Base-by-base conservation (phyloP, 2,113 vertebrate genomes). In the Lates calcarifer region DNA sequence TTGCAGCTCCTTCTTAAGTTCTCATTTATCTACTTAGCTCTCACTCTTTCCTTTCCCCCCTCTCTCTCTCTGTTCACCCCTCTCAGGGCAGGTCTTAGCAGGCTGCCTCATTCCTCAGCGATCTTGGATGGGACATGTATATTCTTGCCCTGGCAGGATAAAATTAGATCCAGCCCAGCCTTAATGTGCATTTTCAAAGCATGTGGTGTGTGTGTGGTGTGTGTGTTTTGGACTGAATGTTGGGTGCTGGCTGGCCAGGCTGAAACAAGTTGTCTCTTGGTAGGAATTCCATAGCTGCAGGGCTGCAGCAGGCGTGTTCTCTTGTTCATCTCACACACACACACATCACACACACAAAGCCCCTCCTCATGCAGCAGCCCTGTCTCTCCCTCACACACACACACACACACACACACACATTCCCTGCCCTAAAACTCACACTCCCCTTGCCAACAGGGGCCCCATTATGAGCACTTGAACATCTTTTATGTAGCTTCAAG, bases 81-180 rank as follows among this genome's bases (percentile, higher is more conserved):
- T 86, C 55, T 81, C 63, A 33, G 79, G 91, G 85, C 93, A 91
- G 81, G 93, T 94, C 82, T 75, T 55, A 87, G 89, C 93, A 92
- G 79, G 92, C 88, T 13, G 67, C 58, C 84, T 94, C 92, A 94
- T 94, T 94, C 93, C 91, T 92, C 83, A 80, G 77, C 22, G 4
- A 66, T 63, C 35, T 45, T 78, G 53, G 77, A 83, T 24, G 39
- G 61, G 60, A 84, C 92, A 88, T 81, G 91, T 86, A 75, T 86
- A 56, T 83, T 92, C 93, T 70, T 92, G 93, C 82, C 88, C 64
- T 4, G 14, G 57, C 80, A 69, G 13, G 86, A 80, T 82, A 83
- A 86, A 88, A 88, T 90, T 88, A 92, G 83, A 62, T 81, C 31
- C 26, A 24, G 69, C 78, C 61, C 65, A 74, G 28, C 39, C 9